Base-by-base conservation (phyloP, 2,888 invertebrate species). In the Clanis bilineata region DNA sequence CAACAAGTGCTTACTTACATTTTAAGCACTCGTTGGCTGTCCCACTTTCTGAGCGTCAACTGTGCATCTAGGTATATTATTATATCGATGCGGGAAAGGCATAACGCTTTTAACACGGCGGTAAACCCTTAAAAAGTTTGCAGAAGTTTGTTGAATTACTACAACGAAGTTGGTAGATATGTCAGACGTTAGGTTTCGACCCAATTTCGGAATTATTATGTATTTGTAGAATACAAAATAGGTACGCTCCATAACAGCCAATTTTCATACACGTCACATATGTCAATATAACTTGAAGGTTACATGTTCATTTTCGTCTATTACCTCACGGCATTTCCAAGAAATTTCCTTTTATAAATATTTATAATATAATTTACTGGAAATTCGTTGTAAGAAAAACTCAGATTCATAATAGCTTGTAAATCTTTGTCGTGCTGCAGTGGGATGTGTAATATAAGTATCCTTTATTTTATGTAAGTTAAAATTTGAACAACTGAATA, bases 111-210 rank as follows among this genome's bases (percentile, higher is more conserved):
- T 62, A 67, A 68, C 71, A 64, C 59, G 69, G 65, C 71, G 62
- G 66, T 67, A 72, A 70, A 72, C 74, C 74, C 79, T 77, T 70
- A 67, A 56, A 71, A 74, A 74, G 66, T 75, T 69, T 66, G 64
- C 62, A 18, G 9, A 7, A 47, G 58, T 59, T 60, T 61, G 61
- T 59, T 62, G 28, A 66, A 62, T 70, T 62, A 66, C 63, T 73
- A 70, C 68, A 75, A 76, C 63, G 59, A 71, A 73, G 68, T 69
- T 71, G 60, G 44, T 68, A 62, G 60, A 65, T 65, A 62, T 66
- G 2, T 47, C 25, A 56, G 5, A 18, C 5, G 12, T 18, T 25
- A 1, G 10, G 18, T 25, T 25, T 57, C n/a, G 39, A 39, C 51
- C 38, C 21, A 51, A 45, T 58, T 58, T 51, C 15, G 25, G 21